Percentiles rank a stretch among this genome's conserved stretches.
These are phyloP conservation scores for Psittacula cyanocephala DNA, from an alignment of 2,113 vertebrate genomes.

Conservation along the genomic window DNA sequence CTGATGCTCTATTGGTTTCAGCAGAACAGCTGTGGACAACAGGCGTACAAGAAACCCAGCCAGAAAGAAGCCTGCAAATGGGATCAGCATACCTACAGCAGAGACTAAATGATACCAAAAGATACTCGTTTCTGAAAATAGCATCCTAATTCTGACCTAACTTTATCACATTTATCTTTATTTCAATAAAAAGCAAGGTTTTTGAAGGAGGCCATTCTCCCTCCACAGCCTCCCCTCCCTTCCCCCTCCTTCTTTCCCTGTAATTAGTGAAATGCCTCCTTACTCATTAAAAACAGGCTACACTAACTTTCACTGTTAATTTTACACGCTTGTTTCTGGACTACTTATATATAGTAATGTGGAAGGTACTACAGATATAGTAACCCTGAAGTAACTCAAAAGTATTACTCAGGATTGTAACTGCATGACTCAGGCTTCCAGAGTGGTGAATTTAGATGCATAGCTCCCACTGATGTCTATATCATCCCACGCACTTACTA, in stretches of 20 bases:
- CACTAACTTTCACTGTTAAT: neutral
- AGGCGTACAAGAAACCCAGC: neutral
- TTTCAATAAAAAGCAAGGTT: neutral
- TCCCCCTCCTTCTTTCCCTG: neutral
- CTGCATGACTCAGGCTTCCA: constrained; percentile 58
- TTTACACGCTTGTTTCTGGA: neutral
- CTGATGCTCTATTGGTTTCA: neutral
- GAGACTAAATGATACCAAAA: neutral
- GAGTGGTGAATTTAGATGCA: constrained; percentile 38
- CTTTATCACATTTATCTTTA: neutral
- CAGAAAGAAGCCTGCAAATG: neutral
- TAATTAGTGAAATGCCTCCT: neutral
- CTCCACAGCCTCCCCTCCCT: neutral
- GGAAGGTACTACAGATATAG: neutral
- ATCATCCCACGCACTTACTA: neutral
- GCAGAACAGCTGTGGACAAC: neutral
- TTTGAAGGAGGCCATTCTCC: neutral
- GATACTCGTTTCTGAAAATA: neutral
- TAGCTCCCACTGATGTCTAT: neutral
- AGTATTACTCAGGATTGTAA: neutral
- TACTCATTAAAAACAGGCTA: neutral
- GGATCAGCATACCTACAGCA: neutral
- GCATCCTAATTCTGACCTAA: neutral
- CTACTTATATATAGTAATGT: neutral
- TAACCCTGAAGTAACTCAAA: constrained; percentile 2